Conservation (phyloP, 2,797 vertebrate species). For the Pseudocheirus occidentalis region DNA sequence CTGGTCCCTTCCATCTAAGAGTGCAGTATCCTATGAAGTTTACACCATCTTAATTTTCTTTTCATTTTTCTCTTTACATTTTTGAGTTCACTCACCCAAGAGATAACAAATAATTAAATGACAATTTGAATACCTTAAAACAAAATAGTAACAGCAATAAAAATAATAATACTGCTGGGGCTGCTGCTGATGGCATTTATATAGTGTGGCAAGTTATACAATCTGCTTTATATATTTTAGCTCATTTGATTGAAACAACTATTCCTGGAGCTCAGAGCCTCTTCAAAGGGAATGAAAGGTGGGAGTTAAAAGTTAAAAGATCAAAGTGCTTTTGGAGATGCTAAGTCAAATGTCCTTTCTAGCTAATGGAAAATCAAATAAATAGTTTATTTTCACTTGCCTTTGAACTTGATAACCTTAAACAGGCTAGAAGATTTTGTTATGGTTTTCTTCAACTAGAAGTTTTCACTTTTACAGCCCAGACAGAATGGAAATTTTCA, state of each 20-base stretch:
- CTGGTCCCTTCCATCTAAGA: background rate
- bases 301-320: constrained; percentile 32
- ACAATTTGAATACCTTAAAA: constrained; percentile 21
- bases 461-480: constrained; percentile 17
- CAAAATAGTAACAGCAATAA: background rate
- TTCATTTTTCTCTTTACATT: background rate
- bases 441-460: background rate
- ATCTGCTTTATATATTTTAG: background rate
- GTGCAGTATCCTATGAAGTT: constrained; percentile 9
- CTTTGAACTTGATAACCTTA: constrained; percentile 18
- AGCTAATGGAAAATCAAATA: constrained; percentile 37
- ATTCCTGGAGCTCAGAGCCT: background rate
- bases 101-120: background rate
- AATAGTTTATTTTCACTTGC: constrained; percentile 45
- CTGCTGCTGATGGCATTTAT: background rate
- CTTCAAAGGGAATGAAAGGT: constrained; percentile 34
- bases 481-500: constrained; percentile 56
- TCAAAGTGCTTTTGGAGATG: constrained; percentile 30
- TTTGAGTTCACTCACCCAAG: constrained; percentile 20
- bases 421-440: background rate
- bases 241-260: constrained; percentile 18
- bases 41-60: background rate
- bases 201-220: background rate
- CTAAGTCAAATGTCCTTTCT: constrained; percentile 14
- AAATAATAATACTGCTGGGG: background rate